Percentiles rank a stretch among this genome's conserved stretches.
Conservation (phyloP, 1,140 invertebrate genomes). For the Zophobas atratus region DNA sequence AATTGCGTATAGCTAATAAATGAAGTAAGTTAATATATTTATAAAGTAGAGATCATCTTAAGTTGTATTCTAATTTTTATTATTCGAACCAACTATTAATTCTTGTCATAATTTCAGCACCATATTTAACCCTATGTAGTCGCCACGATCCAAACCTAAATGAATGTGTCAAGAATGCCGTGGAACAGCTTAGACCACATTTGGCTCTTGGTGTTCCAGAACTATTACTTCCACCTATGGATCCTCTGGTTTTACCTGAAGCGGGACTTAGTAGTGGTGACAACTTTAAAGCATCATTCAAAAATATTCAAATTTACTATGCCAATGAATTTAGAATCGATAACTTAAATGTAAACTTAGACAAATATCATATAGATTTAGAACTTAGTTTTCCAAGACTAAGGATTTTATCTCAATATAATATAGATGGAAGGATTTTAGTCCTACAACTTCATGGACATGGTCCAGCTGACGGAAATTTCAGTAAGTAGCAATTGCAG, state of each 20-base stretch:
- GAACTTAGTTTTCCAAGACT: slow-evolving; percentile 50
- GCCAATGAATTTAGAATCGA: slow-evolving; percentile 54
- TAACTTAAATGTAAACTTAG: slow-evolving; percentile 53
- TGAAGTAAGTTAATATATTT: too few relatives aligned
- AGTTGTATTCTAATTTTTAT: too few relatives aligned
- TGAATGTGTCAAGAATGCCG: slow-evolving; percentile 68
- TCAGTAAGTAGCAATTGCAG: slow-evolving; percentile 53
- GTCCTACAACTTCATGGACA: slow-evolving; percentile 56
- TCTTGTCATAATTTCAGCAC: slow-evolving; percentile 63
- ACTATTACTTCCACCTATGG: slow-evolving; percentile 66
- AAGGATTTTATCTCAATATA: slow-evolving; percentile 55
- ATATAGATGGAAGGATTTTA: slow-evolving; percentile 56
- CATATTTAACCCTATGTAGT: slow-evolving; percentile 70
- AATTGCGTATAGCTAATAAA: too few relatives aligned
- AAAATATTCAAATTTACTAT: slow-evolving; percentile 55
- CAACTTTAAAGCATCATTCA: slow-evolving; percentile 57
- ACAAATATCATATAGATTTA: slow-evolving; percentile 49
- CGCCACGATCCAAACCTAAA: slow-evolving; percentile 69
- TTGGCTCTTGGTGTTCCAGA: slow-evolving; percentile 70
- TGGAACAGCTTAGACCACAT: slow-evolving; percentile 66
- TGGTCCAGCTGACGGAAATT: slow-evolving; percentile 59
- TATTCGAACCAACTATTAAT: too few relatives aligned
- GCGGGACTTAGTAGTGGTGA: slow-evolving; percentile 52
- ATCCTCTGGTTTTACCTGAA: slow-evolving; percentile 66
- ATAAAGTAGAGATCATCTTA: too few relatives aligned